Base-by-base conservation (phyloP, 2,113 vertebrate genomes). In the Chlamydotis undulata region DNA sequence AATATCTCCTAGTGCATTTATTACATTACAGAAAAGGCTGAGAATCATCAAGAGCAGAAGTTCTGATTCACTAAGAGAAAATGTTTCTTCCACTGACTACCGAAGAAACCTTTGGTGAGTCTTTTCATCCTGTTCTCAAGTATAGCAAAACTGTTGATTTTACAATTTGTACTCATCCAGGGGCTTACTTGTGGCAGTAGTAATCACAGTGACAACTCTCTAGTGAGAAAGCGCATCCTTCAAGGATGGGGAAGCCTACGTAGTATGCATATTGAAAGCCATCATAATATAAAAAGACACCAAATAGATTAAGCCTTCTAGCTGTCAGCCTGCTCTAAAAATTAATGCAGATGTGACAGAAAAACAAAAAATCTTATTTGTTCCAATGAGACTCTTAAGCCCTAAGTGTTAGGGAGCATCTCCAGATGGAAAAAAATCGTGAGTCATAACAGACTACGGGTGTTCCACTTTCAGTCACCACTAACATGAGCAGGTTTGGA, bases 371-470 rank as follows among this genome's bases (percentile, higher is more conserved):
- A 50, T 77, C 57, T 81, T 0, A 55, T 68, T 61, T 50, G 31
- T 70, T 84, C 37, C 81, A 84, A 33, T 1, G 1, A 90, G 33
- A 53, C 23, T 49, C 16, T 74, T 47, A 31, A 71, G 61, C 39
- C 17, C 17, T 6, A 68, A 35, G n/a, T n/a, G 11, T 73, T 45
- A 84, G 15, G 24, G 41, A 85, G 41, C 60, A 41, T 16, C 64
- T 69, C 37, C 59, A 57, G 31, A 52, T 21, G 5, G 45, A n/a
- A 70, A 64, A 56, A 75, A 50, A n/a, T 1, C 0, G 0, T 2
- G 5, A 78, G 10, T 41, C 28, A 1, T 35, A 56, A 70, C 47
- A 84, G 57, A 71, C 26, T 18, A 25, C 8, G 19, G 2, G 24
- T 37, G 23, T 85, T 73, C 59, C 55, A 9, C 39, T 47, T 39